These are phyloP conservation scores for Phalacrocorax carbo DNA, from an alignment of 2,113 vertebrate species.

Conservation along the genomic window DNA sequence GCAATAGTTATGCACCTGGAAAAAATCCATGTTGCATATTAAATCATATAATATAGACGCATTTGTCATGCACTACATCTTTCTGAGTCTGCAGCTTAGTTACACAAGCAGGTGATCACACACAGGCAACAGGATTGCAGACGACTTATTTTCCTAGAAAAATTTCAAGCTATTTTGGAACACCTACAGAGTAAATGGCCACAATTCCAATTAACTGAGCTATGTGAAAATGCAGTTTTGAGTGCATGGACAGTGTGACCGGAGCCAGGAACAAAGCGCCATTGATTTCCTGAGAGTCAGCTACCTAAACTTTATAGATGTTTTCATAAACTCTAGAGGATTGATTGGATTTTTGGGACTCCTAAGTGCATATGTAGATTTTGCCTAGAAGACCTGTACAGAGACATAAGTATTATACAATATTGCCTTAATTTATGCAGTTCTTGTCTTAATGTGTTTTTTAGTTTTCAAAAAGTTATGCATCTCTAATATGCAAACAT, in stretches of 20 bases:
- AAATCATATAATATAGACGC: neutral
- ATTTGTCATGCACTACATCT: neutral
- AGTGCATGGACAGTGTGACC: neutral
- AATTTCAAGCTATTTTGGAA: neutral
- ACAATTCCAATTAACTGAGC: neutral
- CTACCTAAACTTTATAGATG: neutral
- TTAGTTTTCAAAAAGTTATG: neutral
- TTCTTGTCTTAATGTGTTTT: neutral
- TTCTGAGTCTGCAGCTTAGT: neutral
- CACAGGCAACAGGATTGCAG: neutral
- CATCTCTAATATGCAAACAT: neutral
- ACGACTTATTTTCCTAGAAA: neutral
- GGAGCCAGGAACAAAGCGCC: neutral
- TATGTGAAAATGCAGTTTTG: neutral
- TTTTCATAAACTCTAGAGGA: neutral
- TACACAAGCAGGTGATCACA: neutral
- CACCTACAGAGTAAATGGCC: neutral
- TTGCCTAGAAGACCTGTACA: neutral
- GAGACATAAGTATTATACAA: neutral
- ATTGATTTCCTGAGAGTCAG: neutral
- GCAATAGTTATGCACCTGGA: neutral
- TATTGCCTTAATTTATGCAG: neutral
- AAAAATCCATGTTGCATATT: neutral
- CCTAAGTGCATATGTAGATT: neutral
- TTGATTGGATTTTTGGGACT: neutral